These are phyloP conservation scores for Pelosia muscerda DNA, from an alignment of 2,888 invertebrate species.

Conservation along the genomic window DNA sequence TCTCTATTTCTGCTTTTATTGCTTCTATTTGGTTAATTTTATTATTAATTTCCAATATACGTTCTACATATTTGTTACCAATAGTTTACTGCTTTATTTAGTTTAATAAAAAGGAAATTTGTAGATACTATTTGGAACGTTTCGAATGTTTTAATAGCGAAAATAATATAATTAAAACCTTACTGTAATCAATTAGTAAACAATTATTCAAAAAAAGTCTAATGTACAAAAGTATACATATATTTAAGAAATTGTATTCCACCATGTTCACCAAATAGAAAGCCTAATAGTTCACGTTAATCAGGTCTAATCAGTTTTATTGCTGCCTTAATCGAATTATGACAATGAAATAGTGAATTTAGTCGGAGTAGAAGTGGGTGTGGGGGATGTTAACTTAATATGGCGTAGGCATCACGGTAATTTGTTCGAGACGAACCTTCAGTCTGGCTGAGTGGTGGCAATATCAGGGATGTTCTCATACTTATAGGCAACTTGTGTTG, in stretches of 20 bases:
- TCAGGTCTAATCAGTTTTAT: constrained; percentile 51
- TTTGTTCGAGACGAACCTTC: constrained; percentile 83
- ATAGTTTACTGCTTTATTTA: too few relatives aligned
- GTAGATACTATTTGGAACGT: too few relatives aligned
- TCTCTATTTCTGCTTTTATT: neutral
- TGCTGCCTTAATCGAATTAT: constrained; percentile 68
- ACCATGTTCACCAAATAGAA: constrained; percentile 6
- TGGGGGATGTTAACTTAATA: constrained; percentile 81
- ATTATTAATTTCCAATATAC: too few relatives aligned
- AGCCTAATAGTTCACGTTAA: constrained; percentile 34
- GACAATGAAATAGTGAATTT: constrained; percentile 69
- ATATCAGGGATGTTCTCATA: constrained; percentile 66
- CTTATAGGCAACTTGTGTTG: constrained; percentile 43
- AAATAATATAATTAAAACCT: neutral
- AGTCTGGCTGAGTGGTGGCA: constrained; percentile 73
- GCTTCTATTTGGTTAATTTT: neutral
- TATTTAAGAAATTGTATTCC: neutral
- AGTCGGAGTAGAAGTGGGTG: constrained; percentile 59
- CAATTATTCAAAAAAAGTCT: neutral
- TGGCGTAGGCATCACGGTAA: constrained; percentile 83
- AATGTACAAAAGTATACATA: too few relatives aligned
- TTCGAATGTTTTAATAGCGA: neutral
- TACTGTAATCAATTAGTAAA: neutral
- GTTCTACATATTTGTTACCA: too few relatives aligned
- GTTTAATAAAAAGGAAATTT: neutral